Conservation (phyloP, 2,888 invertebrate genomes). For the Watsonalla binaria region DNA sequence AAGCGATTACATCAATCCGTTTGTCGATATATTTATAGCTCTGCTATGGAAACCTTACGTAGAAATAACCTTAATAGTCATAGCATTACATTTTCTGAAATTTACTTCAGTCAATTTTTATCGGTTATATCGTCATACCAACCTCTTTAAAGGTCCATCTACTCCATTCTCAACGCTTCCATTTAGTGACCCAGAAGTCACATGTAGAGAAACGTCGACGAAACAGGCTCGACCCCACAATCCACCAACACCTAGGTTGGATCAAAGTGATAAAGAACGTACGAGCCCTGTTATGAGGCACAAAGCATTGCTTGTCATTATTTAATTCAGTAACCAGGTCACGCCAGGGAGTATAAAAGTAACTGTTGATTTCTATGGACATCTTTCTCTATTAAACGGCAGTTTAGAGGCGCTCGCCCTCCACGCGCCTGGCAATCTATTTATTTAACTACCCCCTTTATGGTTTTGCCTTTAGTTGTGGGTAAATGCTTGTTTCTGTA, state of each 20-base stretch:
- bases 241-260: neutral
- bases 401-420: constrained; percentile 50
- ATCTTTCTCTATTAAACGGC: constrained; percentile 60
- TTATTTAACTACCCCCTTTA: constrained; percentile 61
- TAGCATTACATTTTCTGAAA: too few species aligned
- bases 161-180: too few species aligned
- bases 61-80: too few species aligned
- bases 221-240: too few species aligned
- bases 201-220: too few species aligned
- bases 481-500: constrained; percentile 36
- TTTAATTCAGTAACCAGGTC: constrained; percentile 40
- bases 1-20: neutral
- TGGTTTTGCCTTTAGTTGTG: constrained; percentile 42
- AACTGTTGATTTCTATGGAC: constrained; percentile 57
- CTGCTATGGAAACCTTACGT: too few species aligned
- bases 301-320: constrained; percentile 20
- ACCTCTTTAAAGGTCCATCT: too few species aligned
- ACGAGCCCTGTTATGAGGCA: constrained; percentile 13
- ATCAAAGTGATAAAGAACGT: constrained; percentile 12
- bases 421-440: constrained; percentile 50
- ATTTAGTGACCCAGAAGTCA: too few species aligned
- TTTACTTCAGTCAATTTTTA: too few species aligned
- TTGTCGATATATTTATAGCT: too few species aligned
- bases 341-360: constrained; percentile 47
- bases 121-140: too few species aligned